Evolutionary conservation across 2,888 invertebrate species (phyloP).

Genomic region (Conops quadrifasciatus): DNA sequence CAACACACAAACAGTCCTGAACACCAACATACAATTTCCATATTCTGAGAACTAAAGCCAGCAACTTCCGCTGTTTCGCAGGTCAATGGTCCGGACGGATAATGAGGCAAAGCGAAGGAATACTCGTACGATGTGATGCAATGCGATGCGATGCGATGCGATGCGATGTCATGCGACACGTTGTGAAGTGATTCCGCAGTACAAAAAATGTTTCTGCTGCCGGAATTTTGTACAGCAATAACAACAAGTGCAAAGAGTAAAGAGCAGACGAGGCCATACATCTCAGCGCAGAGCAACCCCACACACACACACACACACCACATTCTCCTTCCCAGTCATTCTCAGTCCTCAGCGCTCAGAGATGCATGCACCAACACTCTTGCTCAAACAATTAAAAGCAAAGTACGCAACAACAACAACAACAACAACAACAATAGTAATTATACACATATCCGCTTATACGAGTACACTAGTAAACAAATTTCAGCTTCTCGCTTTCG

Average conservation of each 20-base stretch:
- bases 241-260: neutral
- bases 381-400: slow-evolving; percentile 8
- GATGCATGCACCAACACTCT: neutral
- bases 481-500: neutral
- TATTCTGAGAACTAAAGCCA: neutral
- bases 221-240: neutral
- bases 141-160: too few species aligned
- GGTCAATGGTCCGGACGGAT: slow-evolving; percentile 20
- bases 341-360: too few species aligned
- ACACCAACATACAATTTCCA: neutral
- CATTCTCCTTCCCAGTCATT: neutral
- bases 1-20: neutral
- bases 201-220: neutral
- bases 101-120: slow-evolving; percentile 1
- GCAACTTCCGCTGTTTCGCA: slow-evolving; percentile 12
- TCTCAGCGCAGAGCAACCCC: too few species aligned
- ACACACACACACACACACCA: neutral
- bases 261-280: too few species aligned
- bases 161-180: too few species aligned
- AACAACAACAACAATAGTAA: slow-evolving; percentile 18
- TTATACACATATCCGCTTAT: neutral
- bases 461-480: too few species aligned
- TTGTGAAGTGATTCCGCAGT: too few species aligned
- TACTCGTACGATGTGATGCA: neutral
- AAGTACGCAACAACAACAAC: slow-evolving; percentile 9